Conservation (phyloP, 1,140 invertebrate species). For the Drosophila simulans region DNA sequence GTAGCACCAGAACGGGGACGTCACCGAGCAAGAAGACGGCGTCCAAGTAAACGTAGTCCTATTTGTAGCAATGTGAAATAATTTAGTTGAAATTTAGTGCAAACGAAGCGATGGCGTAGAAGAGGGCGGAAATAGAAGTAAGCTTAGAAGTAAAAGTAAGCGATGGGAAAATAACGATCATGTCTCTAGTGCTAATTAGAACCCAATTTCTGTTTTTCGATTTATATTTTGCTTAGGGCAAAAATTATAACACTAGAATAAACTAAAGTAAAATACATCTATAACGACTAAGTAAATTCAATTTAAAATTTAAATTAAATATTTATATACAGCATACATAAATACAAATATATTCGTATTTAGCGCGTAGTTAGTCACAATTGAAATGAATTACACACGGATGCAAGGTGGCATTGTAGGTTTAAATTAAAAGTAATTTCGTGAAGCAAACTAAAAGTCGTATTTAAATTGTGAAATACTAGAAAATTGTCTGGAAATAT, state of each 20-base stretch:
- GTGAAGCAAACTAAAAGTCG: neutral
- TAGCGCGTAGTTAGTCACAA: slow-evolving; percentile 81
- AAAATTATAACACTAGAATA: slow-evolving; percentile 32
- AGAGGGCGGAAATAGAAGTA: slow-evolving; percentile 1
- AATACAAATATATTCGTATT: slow-evolving; percentile 47
- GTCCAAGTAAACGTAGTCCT: slow-evolving; percentile 58
- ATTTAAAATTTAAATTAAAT: slow-evolving; percentile 59
- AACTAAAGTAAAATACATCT: slow-evolving; percentile 36
- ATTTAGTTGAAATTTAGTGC: slow-evolving; percentile 81
- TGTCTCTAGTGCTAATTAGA: slow-evolving; percentile 61
- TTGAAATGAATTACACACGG: slow-evolving; percentile 67
- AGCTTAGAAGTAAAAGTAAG: slow-evolving; percentile 11
- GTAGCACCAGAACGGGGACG: slow-evolving; percentile 39
- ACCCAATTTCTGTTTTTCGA: slow-evolving; percentile 47
- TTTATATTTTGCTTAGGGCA: slow-evolving; percentile 41
- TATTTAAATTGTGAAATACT: slow-evolving; percentile 27
- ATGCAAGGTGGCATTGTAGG: neutral
- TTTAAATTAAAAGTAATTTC: slow-evolving; percentile 2
- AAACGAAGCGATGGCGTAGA: slow-evolving; percentile 31
- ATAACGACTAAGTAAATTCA: slow-evolving; percentile 50
- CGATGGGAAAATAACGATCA: slow-evolving; percentile 29
- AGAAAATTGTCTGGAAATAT: slow-evolving; percentile 27
- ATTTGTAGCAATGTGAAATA: slow-evolving; percentile 58
- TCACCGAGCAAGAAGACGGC: slow-evolving; percentile 61
- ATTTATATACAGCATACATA: slow-evolving; percentile 45